Evolutionary conservation across 2,797 vertebrate species (phyloP).

Genomic region (Aphelocoma californica): DNA sequence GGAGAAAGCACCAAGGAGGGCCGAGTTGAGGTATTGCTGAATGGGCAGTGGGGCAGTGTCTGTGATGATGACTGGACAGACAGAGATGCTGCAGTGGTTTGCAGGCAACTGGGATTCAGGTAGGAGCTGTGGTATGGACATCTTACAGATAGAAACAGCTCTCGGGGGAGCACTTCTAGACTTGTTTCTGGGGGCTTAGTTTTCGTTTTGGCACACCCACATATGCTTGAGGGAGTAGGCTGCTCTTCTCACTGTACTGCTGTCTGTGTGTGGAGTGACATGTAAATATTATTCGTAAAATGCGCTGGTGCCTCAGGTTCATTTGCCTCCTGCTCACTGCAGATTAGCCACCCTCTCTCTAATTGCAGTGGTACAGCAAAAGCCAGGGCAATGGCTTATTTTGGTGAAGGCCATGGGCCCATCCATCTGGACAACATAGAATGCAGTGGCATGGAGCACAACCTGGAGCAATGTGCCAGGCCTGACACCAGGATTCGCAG

Average conservation of each 20-base stretch:
- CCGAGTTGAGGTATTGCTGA: slow-evolving; percentile 81
- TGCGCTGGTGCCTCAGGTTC: neutral
- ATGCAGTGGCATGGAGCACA: slow-evolving; percentile 78
- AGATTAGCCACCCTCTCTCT: neutral
- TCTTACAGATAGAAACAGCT: neutral
- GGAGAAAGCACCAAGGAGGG: slow-evolving; percentile 85
- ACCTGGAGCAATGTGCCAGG: slow-evolving; percentile 76
- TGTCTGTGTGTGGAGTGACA: neutral
- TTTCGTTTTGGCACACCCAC: neutral
- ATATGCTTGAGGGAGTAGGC: neutral
- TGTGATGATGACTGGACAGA: slow-evolving; percentile 87
- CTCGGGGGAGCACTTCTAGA: neutral
- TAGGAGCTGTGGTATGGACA: slow-evolving; percentile 1
- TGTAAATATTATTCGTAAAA: neutral
- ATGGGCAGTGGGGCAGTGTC: slow-evolving; percentile 84
- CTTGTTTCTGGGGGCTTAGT: neutral
- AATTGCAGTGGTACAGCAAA: slow-evolving; percentile 81
- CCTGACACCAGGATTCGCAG: slow-evolving; percentile 69
- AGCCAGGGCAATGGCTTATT: slow-evolving; percentile 85
- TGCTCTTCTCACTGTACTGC: neutral
- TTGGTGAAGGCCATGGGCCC: slow-evolving; percentile 81
- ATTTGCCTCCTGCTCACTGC: neutral
- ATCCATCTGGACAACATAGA: slow-evolving; percentile 82
- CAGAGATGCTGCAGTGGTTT: slow-evolving; percentile 81
- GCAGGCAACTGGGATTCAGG: slow-evolving; percentile 86